Evolutionary conservation across 2,113 vertebrate species (phyloP).

Genomic region (Chelonoidis abingdonii): DNA sequence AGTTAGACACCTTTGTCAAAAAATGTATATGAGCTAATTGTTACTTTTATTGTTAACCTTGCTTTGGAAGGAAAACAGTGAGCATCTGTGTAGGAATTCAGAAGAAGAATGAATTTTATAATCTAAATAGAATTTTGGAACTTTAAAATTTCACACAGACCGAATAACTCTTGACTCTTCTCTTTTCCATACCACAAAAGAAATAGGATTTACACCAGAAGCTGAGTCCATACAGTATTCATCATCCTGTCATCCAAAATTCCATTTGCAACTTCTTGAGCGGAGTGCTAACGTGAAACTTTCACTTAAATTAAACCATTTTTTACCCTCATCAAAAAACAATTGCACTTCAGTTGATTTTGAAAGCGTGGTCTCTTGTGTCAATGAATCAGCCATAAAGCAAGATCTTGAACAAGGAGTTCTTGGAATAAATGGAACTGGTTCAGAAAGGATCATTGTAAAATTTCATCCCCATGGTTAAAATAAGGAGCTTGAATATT

Average conservation of each 20-base stretch:
- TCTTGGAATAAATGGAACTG: neutral
- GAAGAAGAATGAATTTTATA: neutral
- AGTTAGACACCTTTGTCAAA: neutral
- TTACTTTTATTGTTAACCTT: neutral
- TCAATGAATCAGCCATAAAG: constrained; percentile 7
- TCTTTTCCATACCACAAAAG: neutral
- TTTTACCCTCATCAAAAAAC: constrained; percentile 36
- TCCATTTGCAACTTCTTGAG: neutral
- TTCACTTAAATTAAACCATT: constrained; percentile 25
- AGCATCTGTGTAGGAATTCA: neutral
- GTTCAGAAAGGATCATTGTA: neutral
- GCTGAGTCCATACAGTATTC: neutral
- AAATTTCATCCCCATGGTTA: neutral
- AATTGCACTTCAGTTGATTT: neutral
- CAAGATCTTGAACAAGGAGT: neutral
- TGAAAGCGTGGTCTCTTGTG: constrained; percentile 5
- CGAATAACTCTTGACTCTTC: neutral
- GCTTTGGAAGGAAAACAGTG: neutral
- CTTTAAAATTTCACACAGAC: neutral
- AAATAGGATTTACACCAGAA: neutral
- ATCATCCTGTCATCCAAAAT: neutral
- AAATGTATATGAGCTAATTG: neutral
- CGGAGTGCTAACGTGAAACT: neutral
- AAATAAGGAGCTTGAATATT: neutral
- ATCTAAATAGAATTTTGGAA: neutral